A percentile compares a stretch with the other conserved stretches of the same genome.
Evolutionary conservation across 2,797 vertebrate genomes (phyloP).

Genomic region (Adelosebastes latens): DNA sequence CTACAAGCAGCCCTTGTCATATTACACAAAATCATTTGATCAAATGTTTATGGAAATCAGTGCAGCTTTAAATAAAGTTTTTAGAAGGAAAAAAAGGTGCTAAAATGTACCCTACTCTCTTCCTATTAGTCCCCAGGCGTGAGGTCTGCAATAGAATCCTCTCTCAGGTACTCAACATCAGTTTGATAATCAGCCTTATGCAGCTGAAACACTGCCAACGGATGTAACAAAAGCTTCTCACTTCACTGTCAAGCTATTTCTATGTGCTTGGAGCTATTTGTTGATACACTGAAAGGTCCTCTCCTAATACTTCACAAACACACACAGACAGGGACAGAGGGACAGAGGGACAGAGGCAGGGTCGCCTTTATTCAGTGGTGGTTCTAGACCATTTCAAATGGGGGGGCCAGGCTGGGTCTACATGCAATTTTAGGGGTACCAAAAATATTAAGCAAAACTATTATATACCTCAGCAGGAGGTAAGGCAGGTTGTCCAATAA

Average conservation of each 20-base stretch:
- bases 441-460: too few species aligned
- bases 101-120: neutral
- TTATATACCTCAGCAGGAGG: too few species aligned
- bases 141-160: neutral
- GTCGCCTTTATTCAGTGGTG: constrained; percentile 6
- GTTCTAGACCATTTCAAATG: too few species aligned
- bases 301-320: constrained; percentile 13
- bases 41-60: neutral
- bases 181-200: neutral
- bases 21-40: neutral
- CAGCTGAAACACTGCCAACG: neutral
- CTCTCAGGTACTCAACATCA: neutral
- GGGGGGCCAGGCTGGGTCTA: too few species aligned
- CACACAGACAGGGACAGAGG: neutral
- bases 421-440: too few species aligned
- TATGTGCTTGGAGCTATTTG: constrained; percentile 14
- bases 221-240: neutral
- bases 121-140: neutral
- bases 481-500: too few species aligned
- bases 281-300: constrained; percentile 2
- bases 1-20: too few species aligned
- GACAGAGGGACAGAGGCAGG: neutral
- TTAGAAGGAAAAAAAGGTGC: neutral
- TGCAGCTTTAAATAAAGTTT: neutral
- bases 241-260: neutral